Evolutionary conservation across 2,888 invertebrate genomes (phyloP).

Genomic region (Camptogramma bilineatum): DNA sequence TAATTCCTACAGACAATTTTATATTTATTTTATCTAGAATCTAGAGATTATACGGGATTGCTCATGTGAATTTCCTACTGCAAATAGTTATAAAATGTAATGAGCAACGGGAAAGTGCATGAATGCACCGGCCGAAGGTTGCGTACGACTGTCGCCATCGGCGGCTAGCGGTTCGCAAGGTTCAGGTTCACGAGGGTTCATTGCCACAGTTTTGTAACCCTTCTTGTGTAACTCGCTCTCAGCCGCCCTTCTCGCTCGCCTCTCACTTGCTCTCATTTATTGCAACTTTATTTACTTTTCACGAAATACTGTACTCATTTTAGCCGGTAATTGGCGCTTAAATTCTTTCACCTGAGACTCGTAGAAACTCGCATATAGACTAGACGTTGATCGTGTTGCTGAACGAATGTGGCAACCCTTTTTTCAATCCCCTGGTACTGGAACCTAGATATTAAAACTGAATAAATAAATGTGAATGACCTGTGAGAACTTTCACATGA

Average conservation of each 20-base stretch:
- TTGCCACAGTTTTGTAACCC: conserved; percentile 86
- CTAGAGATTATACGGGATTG: neutral
- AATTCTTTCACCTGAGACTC: neutral
- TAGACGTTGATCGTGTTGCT: neutral
- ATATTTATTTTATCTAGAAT: neutral
- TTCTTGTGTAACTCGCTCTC: conserved; percentile 84
- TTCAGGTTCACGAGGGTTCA: conserved; percentile 84
- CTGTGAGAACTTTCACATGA: neutral
- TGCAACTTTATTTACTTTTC: conserved; percentile 60
- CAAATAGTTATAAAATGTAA: conserved; percentile 11
- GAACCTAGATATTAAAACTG: neutral
- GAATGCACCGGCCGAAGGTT: conserved; percentile 57
- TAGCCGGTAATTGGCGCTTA: conserved; percentile 7
- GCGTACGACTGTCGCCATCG: conserved; percentile 66
- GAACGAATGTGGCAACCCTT: neutral
- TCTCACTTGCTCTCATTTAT: conserved; percentile 79
- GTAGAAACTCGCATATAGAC: neutral
- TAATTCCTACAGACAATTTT: no score
- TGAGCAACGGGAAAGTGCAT: conserved; percentile 38
- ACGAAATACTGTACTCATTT: conserved; percentile 36
- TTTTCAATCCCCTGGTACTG: no score
- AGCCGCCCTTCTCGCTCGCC: conserved; percentile 73
- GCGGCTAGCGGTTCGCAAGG: conserved; percentile 83
- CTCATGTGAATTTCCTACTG: neutral
- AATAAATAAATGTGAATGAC: neutral